Evolutionary conservation across 2,113 vertebrate species (phyloP).

Genomic region (Pimephales promelas): DNA sequence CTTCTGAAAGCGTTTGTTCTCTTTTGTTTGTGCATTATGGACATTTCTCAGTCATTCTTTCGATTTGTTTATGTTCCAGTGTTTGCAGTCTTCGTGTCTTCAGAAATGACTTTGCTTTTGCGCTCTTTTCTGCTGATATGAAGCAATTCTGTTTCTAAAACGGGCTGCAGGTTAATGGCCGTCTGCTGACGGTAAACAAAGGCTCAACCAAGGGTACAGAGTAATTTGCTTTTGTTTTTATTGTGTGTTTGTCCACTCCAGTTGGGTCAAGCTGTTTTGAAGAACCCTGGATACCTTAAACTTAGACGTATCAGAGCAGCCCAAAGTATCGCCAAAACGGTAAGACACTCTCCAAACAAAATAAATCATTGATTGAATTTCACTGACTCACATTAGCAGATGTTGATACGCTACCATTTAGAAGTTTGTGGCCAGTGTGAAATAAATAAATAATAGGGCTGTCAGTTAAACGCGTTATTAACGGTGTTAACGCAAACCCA

Average conservation of each 20-base stretch:
- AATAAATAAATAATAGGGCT: not conserved
- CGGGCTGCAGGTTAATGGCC: conserved; percentile 20
- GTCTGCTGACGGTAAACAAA: conserved; percentile 31
- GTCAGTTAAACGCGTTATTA: no score
- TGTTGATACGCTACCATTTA: not conserved
- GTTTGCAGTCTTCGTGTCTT: not conserved
- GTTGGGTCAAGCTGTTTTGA: conserved; percentile 70
- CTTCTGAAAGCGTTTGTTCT: conserved; percentile 10
- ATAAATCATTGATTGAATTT: not conserved
- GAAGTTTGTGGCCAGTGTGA: not conserved
- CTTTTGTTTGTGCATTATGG: not conserved
- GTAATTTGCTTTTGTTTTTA: conserved; percentile 4
- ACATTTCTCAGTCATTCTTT: conserved; percentile 2
- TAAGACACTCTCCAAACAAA: conserved; percentile 61
- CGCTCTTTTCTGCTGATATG: conserved; percentile 25
- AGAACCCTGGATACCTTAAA: conserved; percentile 94
- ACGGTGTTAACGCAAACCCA: no score
- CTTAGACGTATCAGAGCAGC: conserved; percentile 91
- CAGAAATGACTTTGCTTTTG: conserved; percentile 12
- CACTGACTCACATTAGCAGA: not conserved
- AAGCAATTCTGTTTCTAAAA: conserved; percentile 26
- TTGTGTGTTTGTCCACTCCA: conserved; percentile 58
- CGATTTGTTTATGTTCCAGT: not conserved
- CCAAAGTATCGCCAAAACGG: conserved; percentile 93
- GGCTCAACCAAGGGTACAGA: not conserved